Evolutionary conservation across 2,113 vertebrate genomes (phyloP), one percentile per base, ranked within the genome.

Genomic region (Esox niger): DNA sequence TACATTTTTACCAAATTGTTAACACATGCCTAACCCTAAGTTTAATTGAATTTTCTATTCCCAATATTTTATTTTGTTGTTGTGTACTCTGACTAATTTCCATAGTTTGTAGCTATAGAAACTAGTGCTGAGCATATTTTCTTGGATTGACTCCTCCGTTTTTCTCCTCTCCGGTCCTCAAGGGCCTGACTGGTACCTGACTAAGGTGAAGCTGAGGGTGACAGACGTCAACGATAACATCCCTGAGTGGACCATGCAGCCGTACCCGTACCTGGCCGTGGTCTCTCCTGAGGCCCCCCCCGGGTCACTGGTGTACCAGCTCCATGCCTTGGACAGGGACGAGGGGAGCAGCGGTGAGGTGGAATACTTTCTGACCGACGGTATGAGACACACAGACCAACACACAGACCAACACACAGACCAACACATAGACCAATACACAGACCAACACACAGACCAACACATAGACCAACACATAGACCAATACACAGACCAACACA

Each of bases 331-430:
- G 8, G 95, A 96, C 67, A 87, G 83, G 32, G 94, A 96, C 64
- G 91, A 94, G 74, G 94, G 92, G 26, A 76, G 85, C 59, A 84
- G 88, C 47, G 94, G 94, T 76, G 85, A 90, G 66, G 90, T 95
- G 74, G 93, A 95, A 54, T 96, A 94, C 86, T 94, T 94, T 77
- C 85, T 96, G 68, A 88, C 92, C 30, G 93, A 95, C 79, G 95
- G 95, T 95, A 90, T 90, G 82, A 52, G 20, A 62, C 71, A 70
- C 76, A 70, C 81, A n/a, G n/a, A 82, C 47, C 67, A 63, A 73
- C 60, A 57, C 59, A 73, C 79, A 72, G 78, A n/a, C n/a, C n/a
- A n/a, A 74, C 27, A 65, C 60, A 52, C 70, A 60, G 32, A 71
- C 10, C 60, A 60, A 78, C 77, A 80, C 80, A 79, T 64, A 68